phyloP scores from a whole-genome alignment of 1,140 invertebrate species.

The Frieseomelitta varia region DNA sequence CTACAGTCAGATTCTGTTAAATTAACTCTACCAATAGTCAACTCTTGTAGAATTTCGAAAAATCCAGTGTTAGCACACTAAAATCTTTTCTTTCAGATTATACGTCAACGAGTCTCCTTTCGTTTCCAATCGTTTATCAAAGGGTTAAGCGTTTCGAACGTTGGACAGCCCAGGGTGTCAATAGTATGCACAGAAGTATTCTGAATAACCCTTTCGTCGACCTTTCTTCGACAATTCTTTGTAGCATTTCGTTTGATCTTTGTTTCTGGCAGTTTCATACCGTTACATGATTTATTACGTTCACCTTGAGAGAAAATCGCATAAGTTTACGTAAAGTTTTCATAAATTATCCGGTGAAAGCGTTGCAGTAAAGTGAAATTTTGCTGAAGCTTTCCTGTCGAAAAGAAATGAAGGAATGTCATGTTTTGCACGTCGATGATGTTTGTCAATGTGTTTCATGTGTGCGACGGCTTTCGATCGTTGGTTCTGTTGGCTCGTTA shows the following conservation, averaged over 20 bases:
- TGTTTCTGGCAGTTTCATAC: conserved; percentile 57
- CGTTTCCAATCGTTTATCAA: not conserved
- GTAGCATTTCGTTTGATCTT: conserved; percentile 60
- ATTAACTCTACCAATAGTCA: conserved; percentile 8
- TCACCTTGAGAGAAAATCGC: conserved; percentile 4
- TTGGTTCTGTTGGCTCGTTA: conserved; percentile 2
- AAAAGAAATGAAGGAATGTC: not conserved
- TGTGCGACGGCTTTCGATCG: not conserved
- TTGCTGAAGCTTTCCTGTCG: conserved; percentile 31
- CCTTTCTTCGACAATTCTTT: conserved; percentile 33
- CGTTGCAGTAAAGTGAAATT: conserved; percentile 51
- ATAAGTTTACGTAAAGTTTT: conserved; percentile 70
- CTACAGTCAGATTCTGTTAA: conserved; percentile 21
- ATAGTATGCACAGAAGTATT: not conserved
- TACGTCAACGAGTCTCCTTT: not conserved
- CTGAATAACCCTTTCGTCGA: conserved; percentile 28
- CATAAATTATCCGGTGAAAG: conserved; percentile 69
- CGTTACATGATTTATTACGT: conserved; percentile 60
- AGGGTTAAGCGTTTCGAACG: not conserved
- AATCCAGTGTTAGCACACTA: conserved; percentile 55
- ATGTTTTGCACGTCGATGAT: not conserved
- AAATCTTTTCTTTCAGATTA: conserved; percentile 38
- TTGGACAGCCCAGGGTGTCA: not conserved
- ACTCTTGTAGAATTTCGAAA: not conserved
- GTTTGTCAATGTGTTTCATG: not conserved